phyloP scores from a whole-genome alignment of 2,797 vertebrate species.

The Xenops minutus region DNA sequence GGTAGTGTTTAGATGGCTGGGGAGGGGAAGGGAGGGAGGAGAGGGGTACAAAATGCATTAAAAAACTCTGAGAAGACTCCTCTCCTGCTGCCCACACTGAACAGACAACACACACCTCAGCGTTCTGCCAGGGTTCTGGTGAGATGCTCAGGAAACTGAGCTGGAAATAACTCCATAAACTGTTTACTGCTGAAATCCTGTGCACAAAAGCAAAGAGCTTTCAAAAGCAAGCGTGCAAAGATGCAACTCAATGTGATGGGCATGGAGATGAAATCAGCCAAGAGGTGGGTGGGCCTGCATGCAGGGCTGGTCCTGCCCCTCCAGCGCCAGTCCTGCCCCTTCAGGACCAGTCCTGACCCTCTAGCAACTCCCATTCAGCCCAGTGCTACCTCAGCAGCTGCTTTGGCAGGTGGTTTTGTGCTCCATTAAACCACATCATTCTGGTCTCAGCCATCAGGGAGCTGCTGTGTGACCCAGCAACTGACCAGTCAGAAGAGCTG shows the following conservation, averaged over 20 bases:
- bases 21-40: not conserved
- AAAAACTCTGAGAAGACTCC: not conserved
- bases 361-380: not conserved
- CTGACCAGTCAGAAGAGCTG: not conserved
- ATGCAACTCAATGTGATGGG: fast-evolving
- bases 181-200: not conserved
- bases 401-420: fast-evolving
- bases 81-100: not conserved
- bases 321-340: not conserved
- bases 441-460: not conserved
- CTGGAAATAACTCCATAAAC: not conserved
- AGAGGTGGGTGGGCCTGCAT: fast-evolving
- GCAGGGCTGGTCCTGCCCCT: not conserved
- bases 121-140: not conserved
- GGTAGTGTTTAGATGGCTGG: not conserved
- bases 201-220: not conserved
- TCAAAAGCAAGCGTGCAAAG: fast-evolving
- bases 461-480: not conserved
- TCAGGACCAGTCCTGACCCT: not conserved
- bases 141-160: not conserved
- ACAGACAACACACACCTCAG: not conserved
- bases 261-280: not conserved
- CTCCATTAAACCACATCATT: fast-evolving
- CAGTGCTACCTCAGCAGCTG: not conserved
- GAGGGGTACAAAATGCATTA: not conserved